phyloP scores from a whole-genome alignment of 2,113 vertebrate species.

The Arenaria interpres region DNA sequence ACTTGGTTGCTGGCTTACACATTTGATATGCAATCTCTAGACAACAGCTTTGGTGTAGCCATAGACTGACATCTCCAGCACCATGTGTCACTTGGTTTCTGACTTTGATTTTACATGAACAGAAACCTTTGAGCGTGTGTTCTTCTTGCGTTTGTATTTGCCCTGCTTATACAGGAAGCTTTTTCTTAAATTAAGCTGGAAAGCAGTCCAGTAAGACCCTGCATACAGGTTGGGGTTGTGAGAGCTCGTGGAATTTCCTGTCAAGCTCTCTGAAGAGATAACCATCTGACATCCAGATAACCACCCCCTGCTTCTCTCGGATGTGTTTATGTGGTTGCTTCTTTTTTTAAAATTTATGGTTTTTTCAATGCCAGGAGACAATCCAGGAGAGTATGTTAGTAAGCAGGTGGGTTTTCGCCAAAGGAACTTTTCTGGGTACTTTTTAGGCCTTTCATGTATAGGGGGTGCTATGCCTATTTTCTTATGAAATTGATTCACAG shows the following conservation, averaged over 20 bases:
- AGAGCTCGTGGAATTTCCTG: constrained; percentile 48
- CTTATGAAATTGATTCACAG: not conserved
- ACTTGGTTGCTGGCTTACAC: not conserved
- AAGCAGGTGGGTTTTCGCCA: not conserved
- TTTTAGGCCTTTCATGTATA: not conserved
- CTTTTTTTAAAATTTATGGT: not conserved
- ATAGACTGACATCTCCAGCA: not conserved
- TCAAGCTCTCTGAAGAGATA: not conserved
- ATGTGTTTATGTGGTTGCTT: not conserved
- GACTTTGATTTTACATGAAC: not conserved
- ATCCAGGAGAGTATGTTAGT: not conserved
- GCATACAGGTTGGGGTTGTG: not conserved
- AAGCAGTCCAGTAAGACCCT: not conserved
- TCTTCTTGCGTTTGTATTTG: not conserved
- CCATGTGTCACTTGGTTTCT: not conserved
- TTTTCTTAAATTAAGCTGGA: not conserved
- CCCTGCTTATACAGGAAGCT: not conserved
- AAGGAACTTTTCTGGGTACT: not conserved
- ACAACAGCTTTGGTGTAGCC: not conserved
- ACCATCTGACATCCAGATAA: constrained; percentile 39
- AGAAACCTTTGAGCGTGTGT: not conserved
- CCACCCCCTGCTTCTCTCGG: not conserved
- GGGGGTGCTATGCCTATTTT: not conserved
- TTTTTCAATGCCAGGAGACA: not conserved
- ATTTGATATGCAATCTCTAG: not conserved